Evolutionary conservation across 2,888 invertebrate genomes (phyloP), one percentile per base, ranked within the genome.

Genomic region (Ypsolopha sequella): DNA sequence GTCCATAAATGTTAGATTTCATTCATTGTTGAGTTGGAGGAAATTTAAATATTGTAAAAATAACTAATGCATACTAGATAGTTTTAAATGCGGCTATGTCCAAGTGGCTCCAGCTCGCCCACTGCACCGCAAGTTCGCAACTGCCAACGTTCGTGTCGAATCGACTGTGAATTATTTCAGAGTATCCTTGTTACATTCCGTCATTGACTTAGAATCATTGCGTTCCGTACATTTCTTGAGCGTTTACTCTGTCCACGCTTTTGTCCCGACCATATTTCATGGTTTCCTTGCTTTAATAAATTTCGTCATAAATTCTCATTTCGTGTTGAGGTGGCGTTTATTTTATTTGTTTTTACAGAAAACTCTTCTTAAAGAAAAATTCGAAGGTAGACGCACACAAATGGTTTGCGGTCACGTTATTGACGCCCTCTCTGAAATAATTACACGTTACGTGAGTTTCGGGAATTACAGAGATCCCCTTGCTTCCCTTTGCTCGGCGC

Each of bases 381-480:
- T 24, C 24, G 24, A 43, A 43, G 43, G 13, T 9, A 36, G 66
- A 70, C 63, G 66, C 66, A 67, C 70, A 70, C 69, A 76, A 77
- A 76, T 73, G 71, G 61, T 66, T 59, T 73, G 78, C 63, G 75
- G 78, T 78, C 73, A 65, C 67, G 70, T 71, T 79, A 79, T 81
- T 74, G 80, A 75, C 76, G 76, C 76, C 72, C 74, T 72, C 67
- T 71, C 71, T 68, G 69, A 80, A 81, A 81, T 84, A 82, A 85
- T 84, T 84, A 81, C 68, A 80, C 67, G 77, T 82, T 80, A 76
- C 70, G 70, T 68, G 76, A 76, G 76, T 76, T 75, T 73, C 76
- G 77, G 80, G 81, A 78, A 82, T 82, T 78, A 80, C 76, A 66
- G 61, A 71, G 70, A 73, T 70, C 73, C 67, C 74, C 75, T 24